Base-by-base conservation (phyloP, 2,113 vertebrate species). In the Amazona guildingii region DNA sequence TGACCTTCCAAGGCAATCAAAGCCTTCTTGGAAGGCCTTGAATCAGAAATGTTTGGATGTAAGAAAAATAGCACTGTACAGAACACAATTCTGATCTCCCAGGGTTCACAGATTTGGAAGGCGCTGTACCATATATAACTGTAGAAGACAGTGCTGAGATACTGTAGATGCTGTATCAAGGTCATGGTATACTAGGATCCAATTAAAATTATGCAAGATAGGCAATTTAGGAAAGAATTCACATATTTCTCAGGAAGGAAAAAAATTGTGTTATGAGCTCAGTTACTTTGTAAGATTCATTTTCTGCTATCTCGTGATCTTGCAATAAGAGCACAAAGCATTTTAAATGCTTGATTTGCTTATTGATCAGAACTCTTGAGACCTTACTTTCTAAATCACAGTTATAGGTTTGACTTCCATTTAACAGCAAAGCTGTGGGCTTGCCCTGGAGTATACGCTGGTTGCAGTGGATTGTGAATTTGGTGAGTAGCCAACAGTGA, bases 121-220 rank as follows among this genome's bases (percentile, higher is more conserved):
- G 83, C 2, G 0, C 21, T 43, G 81, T 81, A 66, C 81, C 84
- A 83, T 89, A 77, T 88, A 59, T 94, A 94, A 90, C 69, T 84
- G 59, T 49, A 63, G 62, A 52, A 95, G 90, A 88, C 88, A 96
- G 83, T 61, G 39, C 54, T 54, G 69, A 90, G 69, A n/a, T 86
- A 33, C 77, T 80, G 49, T 64, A 63, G 83, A 82, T 94, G 78
- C 84, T 90, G 39, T 62, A 78, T 88, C 92, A 96, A 96, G 94
- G 94, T 95, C 94, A 13, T 64, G 57, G 27, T 90, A 67, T 95
- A 83, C 84, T 87, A 76, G 49, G 75, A 94, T 76, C 63, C 90
- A 88, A 48, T 94, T 95, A 95, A 94, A 94, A 94, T 92, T 92
- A 83, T 90, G 86, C 94, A 92, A 81, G 92, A 82, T 86, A 83